Conservation (phyloP, 2,888 invertebrate genomes). For the Phengaris arion region DNA sequence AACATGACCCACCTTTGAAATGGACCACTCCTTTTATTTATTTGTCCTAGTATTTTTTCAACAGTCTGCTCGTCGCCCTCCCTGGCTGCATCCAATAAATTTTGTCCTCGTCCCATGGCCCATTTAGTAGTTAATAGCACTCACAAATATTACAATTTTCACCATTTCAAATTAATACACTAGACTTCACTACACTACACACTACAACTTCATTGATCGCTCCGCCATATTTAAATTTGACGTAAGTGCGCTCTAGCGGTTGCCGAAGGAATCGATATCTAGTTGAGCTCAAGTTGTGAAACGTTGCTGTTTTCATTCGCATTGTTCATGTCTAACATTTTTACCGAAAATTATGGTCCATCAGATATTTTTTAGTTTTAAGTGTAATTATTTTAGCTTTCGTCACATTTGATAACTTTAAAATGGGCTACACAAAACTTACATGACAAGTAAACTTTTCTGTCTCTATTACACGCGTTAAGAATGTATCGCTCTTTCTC, state of each 20-base stretch:
- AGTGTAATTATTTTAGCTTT: background rate
- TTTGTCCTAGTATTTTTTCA: slow-evolving; percentile 93
- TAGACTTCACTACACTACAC: slow-evolving; percentile 73
- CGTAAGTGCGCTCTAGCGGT: slow-evolving; percentile 75
- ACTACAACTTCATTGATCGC: slow-evolving; percentile 87
- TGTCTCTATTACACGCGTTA: background rate
- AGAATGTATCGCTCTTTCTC: background rate
- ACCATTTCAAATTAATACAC: slow-evolving; percentile 73
- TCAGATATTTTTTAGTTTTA: background rate
- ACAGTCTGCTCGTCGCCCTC: slow-evolving; percentile 93
- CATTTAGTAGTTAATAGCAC: slow-evolving; percentile 64
- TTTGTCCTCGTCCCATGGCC: slow-evolving; percentile 97
- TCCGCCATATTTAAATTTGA: slow-evolving; percentile 83
- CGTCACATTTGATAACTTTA: background rate
- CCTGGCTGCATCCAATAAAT: slow-evolving; percentile 96
- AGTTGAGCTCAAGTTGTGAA: slow-evolving; percentile 36
- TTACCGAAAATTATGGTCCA: background rate
- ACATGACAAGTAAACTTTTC: background rate
- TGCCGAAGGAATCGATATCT: slow-evolving; percentile 63
- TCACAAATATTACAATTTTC: slow-evolving; percentile 73
- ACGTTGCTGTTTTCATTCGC: slow-evolving; percentile 22
- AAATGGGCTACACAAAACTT: background rate
- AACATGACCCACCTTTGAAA: slow-evolving; percentile 89
- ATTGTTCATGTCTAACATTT: slow-evolving; percentile 6
- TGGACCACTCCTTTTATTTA: slow-evolving; percentile 95